A percentile compares a stretch with the other conserved stretches of the same genome.
phyloP scores from a whole-genome alignment of 2,113 vertebrate genomes.

The Phoxinus phoxinus region DNA sequence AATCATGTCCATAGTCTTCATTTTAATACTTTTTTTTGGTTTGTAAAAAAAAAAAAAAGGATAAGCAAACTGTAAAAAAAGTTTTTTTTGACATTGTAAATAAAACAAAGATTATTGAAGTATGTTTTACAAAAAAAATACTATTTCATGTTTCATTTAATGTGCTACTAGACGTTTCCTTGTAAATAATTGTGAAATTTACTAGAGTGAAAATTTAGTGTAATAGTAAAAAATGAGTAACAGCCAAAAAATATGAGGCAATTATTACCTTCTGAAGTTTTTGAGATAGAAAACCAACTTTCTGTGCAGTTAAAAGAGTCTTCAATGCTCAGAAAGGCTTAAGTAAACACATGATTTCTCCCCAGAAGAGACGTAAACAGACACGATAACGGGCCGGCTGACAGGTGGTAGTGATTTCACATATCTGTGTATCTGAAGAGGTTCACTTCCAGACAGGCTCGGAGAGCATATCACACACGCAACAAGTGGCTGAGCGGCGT shows the following conservation, averaged over 20 bases:
- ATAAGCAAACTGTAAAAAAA: background rate
- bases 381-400: constrained; percentile 3
- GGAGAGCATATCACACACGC: background rate
- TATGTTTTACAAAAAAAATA: too few relatives aligned
- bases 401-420: constrained; percentile 17
- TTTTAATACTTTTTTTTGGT: too few relatives aligned
- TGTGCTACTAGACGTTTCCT: background rate
- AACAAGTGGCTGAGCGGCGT: background rate
- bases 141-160: background rate
- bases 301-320: background rate
- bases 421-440: background rate
- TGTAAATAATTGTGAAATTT: background rate
- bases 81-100: background rate
- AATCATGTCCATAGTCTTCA: too few relatives aligned
- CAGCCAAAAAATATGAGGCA: background rate
- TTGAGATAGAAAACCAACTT: background rate
- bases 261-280: background rate
- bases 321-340: background rate
- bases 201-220: background rate
- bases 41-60: background rate
- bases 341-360: background rate
- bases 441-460: background rate
- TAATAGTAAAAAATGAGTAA: background rate
- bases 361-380: constrained; percentile 3
- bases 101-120: too few relatives aligned